Percentiles rank a stretch among this genome's conserved stretches.
Conservation (phyloP, 2,797 vertebrate species). For the Pantherophis alleghaniensis region DNA sequence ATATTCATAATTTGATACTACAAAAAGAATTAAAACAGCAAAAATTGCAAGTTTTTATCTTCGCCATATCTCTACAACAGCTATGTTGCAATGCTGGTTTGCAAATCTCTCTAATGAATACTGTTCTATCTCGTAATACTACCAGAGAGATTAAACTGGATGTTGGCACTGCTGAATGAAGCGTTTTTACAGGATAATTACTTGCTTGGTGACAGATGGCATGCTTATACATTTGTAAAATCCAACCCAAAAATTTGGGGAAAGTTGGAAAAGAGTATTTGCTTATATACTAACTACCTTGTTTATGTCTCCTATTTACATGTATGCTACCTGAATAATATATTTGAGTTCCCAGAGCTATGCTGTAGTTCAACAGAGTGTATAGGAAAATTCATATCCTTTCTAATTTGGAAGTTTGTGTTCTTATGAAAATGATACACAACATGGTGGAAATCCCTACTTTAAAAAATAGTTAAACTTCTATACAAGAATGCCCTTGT, state of each 20-base stretch:
- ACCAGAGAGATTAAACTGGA: conserved; percentile 26
- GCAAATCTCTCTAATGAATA: conserved; percentile 34
- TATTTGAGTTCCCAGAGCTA: conserved; percentile 8
- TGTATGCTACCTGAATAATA: conserved; percentile 10
- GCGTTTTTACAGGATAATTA: conserved; percentile 17
- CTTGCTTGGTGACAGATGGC: conserved; percentile 24
- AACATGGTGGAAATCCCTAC: not conserved
- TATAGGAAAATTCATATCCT: not conserved
- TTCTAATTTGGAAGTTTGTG: not conserved
- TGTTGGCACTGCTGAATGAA: conserved; percentile 27
- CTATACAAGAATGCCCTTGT: not conserved
- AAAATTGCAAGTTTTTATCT: conserved; percentile 8
- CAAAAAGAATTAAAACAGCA: not conserved
- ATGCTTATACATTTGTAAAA: conserved; percentile 10
- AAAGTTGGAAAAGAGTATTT: conserved; percentile 27
- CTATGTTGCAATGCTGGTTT: conserved; percentile 11
- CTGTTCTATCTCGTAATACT: conserved; percentile 30
- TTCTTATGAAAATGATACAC: not conserved
- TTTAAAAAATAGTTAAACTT: not conserved
- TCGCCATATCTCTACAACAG: not conserved
- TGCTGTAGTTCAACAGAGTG: not conserved
- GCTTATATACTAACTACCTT: not conserved
- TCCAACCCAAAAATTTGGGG: conserved; percentile 19
- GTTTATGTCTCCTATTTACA: not conserved
- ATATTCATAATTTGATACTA: not conserved